Evolutionary conservation across 2,113 vertebrate genomes (phyloP), one percentile per base, ranked within the genome.

Genomic region (Taurulus bubalis): DNA sequence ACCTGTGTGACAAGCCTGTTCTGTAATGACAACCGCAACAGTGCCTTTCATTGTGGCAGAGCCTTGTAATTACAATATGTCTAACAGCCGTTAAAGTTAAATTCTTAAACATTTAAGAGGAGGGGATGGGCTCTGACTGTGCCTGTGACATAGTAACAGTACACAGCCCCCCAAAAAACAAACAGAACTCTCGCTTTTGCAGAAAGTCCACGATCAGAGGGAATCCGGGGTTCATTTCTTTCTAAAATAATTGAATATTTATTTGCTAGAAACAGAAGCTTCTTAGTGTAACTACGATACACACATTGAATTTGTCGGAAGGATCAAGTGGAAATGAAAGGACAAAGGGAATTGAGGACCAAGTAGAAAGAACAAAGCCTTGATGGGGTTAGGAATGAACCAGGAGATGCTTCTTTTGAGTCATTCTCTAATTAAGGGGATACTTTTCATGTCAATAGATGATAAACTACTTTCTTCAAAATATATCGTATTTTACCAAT

Each of bases 51-150:
- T n/a, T 74, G 18, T 65, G 45, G 22, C 30, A 47, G 0, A 75
- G n/a, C 24, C 56, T 24, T 83, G 58, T 71, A 51, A 74, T 75
- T 78, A 56, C 40, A 79, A 68, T 45, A 65, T 62, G 49, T 47
- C 9, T 69, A 28, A 15, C 40, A 26, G 28, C n/a, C 47, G 49
- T 74, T 62, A 45, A 67, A 32, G 45, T 71, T 34, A 26, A 64
- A 75, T 51, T 60, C 70, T 18, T 36, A 5, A 28, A 63, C 18
- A 59, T 49, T 42, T 16, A 12, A 62, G 71, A 24, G n/a, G 53
- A 55, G 53, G 53, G 53, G n/a, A 55, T 24, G 6, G 53, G 53
- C 53, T 26, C 51, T 22, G 51, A n/a, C 51, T 53, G 22, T 40
- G 40, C 40, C 40, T 53, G 51, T n/a, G 20, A 11, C n/a, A n/a